A percentile compares a stretch with the other conserved stretches of the same genome.
Evolutionary conservation across 2,888 invertebrate genomes (phyloP).

Genomic region (Muschampia plurimacula): DNA sequence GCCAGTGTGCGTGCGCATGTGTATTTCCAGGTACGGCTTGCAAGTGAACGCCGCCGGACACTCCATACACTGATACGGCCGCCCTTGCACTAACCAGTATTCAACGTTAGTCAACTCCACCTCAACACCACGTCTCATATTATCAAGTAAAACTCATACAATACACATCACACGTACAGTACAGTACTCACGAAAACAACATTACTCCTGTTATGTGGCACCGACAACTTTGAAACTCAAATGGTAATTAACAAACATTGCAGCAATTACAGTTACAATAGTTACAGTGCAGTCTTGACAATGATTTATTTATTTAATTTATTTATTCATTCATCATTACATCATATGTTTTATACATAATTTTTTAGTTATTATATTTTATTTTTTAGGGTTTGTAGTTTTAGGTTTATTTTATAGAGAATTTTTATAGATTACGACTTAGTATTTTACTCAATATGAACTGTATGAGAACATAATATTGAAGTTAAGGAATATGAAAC

Average conservation of each 20-base stretch:
- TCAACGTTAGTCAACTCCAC: slow-evolving; percentile 45
- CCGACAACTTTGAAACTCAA: slow-evolving; percentile 70
- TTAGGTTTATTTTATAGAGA: too few relatives aligned
- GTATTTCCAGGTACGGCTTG: slow-evolving; percentile 87
- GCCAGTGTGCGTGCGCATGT: slow-evolving; percentile 87
- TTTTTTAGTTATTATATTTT: too few relatives aligned
- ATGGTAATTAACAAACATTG: slow-evolving; percentile 36
- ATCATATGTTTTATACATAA: too few relatives aligned
- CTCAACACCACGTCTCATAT: slow-evolving; percentile 33
- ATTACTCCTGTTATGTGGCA: slow-evolving; percentile 68
- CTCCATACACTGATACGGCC: slow-evolving; percentile 85
- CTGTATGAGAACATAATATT: not conserved
- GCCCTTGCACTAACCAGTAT: slow-evolving; percentile 79
- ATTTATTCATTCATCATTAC: too few relatives aligned
- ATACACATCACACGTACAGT: slow-evolving; percentile 16
- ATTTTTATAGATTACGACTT: not conserved
- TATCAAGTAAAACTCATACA: slow-evolving; percentile 7
- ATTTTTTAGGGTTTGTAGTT: too few relatives aligned
- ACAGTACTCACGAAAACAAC: slow-evolving; percentile 52
- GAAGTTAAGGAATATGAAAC: not conserved
- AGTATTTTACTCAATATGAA: too few relatives aligned
- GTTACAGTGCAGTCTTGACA: slow-evolving; percentile 29
- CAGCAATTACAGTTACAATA: not conserved
- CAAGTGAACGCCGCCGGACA: slow-evolving; percentile 86
- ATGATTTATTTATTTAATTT: slow-evolving; percentile 8